Evolutionary conservation across 1,140 invertebrate species (phyloP).

Genomic region (Protaetia brevitarsis): DNA sequence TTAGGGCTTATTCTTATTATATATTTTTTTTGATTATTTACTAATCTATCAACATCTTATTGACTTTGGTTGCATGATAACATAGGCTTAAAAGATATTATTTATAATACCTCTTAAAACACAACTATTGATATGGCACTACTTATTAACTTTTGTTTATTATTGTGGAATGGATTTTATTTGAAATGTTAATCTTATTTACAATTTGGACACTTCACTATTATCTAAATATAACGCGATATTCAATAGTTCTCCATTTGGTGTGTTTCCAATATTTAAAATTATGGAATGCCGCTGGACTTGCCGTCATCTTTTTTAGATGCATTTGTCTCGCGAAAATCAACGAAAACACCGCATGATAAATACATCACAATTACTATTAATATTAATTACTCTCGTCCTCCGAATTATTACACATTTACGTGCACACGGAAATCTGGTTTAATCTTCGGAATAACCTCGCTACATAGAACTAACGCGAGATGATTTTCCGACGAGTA

Average conservation of each 20-base stretch:
- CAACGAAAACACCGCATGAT: slow-evolving; percentile 32
- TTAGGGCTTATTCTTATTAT: neutral
- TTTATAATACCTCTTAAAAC: neutral
- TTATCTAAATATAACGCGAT: slow-evolving; percentile 41
- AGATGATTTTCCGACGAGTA: too few relatives aligned
- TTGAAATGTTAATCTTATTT: slow-evolving; percentile 1
- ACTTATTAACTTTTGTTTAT: neutral
- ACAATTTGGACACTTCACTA: slow-evolving; percentile 23
- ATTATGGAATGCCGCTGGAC: slow-evolving; percentile 29
- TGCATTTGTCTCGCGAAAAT: slow-evolving; percentile 29
- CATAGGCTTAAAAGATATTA: neutral
- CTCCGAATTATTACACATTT: neutral
- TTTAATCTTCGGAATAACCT: neutral
- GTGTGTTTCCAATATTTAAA: slow-evolving; percentile 46
- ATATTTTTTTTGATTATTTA: neutral
- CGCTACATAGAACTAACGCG: too few relatives aligned
- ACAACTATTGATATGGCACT: slow-evolving; percentile 7
- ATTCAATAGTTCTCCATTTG: slow-evolving; percentile 45
- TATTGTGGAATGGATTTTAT: slow-evolving; percentile 21
- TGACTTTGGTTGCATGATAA: slow-evolving; percentile 25
- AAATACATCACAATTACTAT: slow-evolving; percentile 39
- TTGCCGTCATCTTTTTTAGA: slow-evolving; percentile 35
- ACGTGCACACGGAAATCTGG: neutral
- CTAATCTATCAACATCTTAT: slow-evolving; percentile 15
- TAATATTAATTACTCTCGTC: neutral